Conservation (phyloP, 2,113 vertebrate genomes). For the Xiphias gladius region DNA sequence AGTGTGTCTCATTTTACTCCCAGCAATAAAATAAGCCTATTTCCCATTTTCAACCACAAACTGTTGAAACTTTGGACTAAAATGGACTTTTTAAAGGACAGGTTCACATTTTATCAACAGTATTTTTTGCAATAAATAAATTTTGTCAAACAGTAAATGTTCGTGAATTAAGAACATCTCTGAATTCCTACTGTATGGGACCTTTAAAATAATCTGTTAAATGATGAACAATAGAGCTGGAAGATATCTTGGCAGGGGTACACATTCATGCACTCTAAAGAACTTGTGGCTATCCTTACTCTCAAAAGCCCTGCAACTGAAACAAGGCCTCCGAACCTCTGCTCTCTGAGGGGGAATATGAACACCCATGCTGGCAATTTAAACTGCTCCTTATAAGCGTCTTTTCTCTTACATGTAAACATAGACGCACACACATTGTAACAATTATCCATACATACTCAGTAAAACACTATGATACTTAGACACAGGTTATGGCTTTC, state of each 20-base stretch:
- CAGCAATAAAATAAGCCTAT: neutral
- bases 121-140: neutral
- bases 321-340: slow-evolving; percentile 58
- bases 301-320: slow-evolving; percentile 26
- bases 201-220: neutral
- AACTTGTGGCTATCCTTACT: slow-evolving; percentile 3
- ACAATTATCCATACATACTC: slow-evolving; percentile 39
- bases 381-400: slow-evolving; percentile 36
- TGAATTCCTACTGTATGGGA: neutral
- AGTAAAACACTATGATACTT: slow-evolving; percentile 54
- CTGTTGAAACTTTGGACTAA: neutral
- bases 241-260: neutral
- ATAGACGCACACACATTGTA: slow-evolving; percentile 17
- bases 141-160: neutral
- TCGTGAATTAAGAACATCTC: neutral
- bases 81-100: neutral
- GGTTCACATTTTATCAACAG: neutral
- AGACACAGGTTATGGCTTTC: slow-evolving; percentile 75
- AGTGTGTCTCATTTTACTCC: neutral
- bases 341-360: slow-evolving; percentile 42
- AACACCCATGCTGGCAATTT: slow-evolving; percentile 47
- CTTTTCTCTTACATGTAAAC: slow-evolving; percentile 42
- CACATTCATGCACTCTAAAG: neutral
- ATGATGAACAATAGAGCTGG: slow-evolving; percentile 4
- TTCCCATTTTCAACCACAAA: neutral